Base-by-base conservation (phyloP, 2,797 vertebrate genomes). In the Oceanodroma leucorhoa region DNA sequence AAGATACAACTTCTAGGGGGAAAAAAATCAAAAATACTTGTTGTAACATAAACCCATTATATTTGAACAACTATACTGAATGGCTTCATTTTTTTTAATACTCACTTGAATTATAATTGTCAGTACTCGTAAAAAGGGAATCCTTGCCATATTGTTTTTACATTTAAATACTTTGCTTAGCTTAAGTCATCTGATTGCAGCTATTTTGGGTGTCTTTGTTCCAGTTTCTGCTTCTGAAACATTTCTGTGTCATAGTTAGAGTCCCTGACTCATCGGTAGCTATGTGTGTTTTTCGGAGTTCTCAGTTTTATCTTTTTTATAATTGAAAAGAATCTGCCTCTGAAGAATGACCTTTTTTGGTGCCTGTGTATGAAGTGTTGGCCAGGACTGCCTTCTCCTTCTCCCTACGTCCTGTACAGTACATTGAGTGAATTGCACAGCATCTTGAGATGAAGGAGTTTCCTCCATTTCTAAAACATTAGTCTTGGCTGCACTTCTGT, bases 401-500 rank as follows among this genome's bases (percentile, higher is more conserved):
- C 69, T 86, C 65, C 43, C 36, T 67, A 26, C 29, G 19, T 50
- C 72, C 75, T 61, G 51, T 72, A 14, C 38, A 80, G 55, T 51
- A 24, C 60, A 19, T 15, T 34, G 76, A 77, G 51, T 82, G 43
- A 93, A 90, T 57, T 87, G 65, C 29, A 34, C 70, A 79, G 87
- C 79, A 91, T 96, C 91, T 89, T 82, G 38, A 89, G 80, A 51
- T 67, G 75, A 90, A 88, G 70, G 71, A 78, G 72, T 95, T 89
- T 93, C 64, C 79, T 95, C 51, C 32, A 10, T 93, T 91, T 94
- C 93, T 96, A 58, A 95, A 95, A 91, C 55, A 80, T 97, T 94
- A 66, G 95, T 97, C 93, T 97, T 97, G 95, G 93, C 95, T 98
- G 45, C 84, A 81, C 66, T 95, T 97, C 67, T 97, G 85, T 95